Evolutionary conservation across 2,888 invertebrate species (phyloP), one percentile per base, ranked within the genome.

Genomic region (Athalia cordata): DNA sequence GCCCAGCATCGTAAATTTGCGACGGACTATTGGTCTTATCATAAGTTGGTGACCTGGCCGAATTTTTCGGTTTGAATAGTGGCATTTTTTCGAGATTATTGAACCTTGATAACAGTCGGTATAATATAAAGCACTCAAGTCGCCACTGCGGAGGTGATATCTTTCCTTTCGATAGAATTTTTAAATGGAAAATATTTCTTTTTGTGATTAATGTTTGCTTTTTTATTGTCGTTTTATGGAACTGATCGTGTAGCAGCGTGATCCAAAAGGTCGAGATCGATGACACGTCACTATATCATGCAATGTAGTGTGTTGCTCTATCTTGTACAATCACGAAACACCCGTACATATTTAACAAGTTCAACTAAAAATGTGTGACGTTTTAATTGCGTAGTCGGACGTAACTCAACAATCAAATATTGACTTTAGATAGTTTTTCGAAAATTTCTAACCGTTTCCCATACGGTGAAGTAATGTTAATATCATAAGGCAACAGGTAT

Each of bases 41-140:
- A 79, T 80, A 79, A 45, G 78, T 82, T 59, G 85, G 83, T 66
- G 80, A 80, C 77, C 81, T 85, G 64, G 83, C 80, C 43, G 83
- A 77, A 45, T 81, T 81, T 81, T 86, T 86, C 79, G 86, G 80
- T 79, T 87, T 89, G 84, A 89, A 89, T 78, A 89, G 82, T 83
- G 89, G 88, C 89, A 89, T 88, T 29, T 29, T 29, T 29, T 29
- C 29, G 29, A 29, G 29, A 29, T 29, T 29, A 29, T 29, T 29
- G 29, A 29, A 29, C 29, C 29, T 29, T 2, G 29, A 29, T 29
- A 29, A 29, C 29, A 29, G 29, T 29, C 29, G 29, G 29, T 29
- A 29, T 29, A 29, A 29, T 2, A 29, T 2, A 29, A 29, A 29
- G 29, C 29, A 29, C 29, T 29, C 29, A 29, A 29, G 29, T 29